Conservation (phyloP, 1,140 invertebrate genomes). For the Atta texana region DNA sequence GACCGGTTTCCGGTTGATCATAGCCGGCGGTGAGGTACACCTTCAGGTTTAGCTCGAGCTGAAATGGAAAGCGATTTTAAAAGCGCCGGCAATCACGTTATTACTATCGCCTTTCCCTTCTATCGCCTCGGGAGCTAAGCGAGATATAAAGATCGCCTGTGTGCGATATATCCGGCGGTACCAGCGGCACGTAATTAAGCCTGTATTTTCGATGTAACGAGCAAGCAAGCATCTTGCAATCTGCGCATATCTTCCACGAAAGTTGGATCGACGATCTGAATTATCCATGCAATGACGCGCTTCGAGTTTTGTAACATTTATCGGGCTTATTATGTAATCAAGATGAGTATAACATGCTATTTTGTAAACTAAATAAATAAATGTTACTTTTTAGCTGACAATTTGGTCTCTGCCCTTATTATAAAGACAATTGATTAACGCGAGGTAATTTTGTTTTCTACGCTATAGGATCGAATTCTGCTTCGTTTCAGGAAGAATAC, state of each 20-base stretch:
- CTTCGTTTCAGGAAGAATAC: conserved; percentile 90
- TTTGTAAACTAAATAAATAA: background rate
- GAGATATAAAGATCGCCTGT: conserved; percentile 55
- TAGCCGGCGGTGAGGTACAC: background rate
- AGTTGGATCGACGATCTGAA: conserved; percentile 39
- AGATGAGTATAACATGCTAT: background rate
- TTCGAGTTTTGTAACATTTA: conserved; percentile 1
- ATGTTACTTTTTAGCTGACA: background rate
- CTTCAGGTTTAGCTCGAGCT: conserved; percentile 1
- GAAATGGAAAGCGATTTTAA: conserved; percentile 70
- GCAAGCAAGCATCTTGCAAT: background rate
- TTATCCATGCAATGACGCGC: conserved; percentile 9
- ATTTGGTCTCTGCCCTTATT: background rate
- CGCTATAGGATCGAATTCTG: conserved; percentile 16
- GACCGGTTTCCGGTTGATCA: conserved; percentile 37
- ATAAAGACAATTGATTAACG: background rate
- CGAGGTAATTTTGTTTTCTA: background rate
- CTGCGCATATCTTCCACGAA: conserved; percentile 23
- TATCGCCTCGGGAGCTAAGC: conserved; percentile 49
- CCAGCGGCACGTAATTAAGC: conserved; percentile 34
- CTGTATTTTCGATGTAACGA: conserved; percentile 45
- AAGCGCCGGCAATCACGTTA: conserved; percentile 63
- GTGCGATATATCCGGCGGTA: conserved; percentile 24
- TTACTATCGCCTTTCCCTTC: conserved; percentile 66
- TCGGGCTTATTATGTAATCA: background rate